Evolutionary conservation across 2,797 vertebrate species (phyloP), one percentile per base, ranked within the genome.

Genomic region (Pangasius larnaudii): DNA sequence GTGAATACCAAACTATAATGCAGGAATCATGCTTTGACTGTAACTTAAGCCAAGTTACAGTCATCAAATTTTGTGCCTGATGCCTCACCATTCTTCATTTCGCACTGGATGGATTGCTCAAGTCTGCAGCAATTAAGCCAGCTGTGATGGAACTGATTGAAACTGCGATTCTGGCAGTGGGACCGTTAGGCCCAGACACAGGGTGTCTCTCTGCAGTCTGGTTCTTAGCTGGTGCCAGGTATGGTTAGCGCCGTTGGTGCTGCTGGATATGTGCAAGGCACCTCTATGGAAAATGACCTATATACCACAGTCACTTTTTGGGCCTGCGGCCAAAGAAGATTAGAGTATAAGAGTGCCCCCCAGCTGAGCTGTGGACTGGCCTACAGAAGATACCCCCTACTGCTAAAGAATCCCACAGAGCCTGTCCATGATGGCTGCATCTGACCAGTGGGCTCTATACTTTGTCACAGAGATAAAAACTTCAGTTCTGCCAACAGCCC

Each of bases 1-100:
- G 19, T 33, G 5, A 63, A 46, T 82, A 63, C 58, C 24, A 18
- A 46, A 36, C 58, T 61, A 46, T 24, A 80, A 61, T 61, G 56
- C 13, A 59, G 33, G 10, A 36, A 59, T 59, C 5, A 27, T 3
- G 3, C 16, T 61, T 61, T 81, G n/a, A n/a, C 22, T 16, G 1
- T 42, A 61, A n/a, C n/a, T n/a, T n/a, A n/a, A 81, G 11, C 22
- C 78, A 80, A 80, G 18, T 59, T 39, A 80, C 53, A 80, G 33
- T 39, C 5, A 33, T 58, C 4, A 79, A 2, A 13, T 11, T 58
- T 51, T 30, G 27, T 51, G 14, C 46, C 30, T 59, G 11, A 8
- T 46, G 36, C 24, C 39, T 82, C 7, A 0, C 13, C 14, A 61
- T 82, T 59, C 36, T 58, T 58, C 30, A 59, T 80, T 19, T n/a